Conservation (phyloP, 2,113 vertebrate genomes). For the Cyphomyrus plagiostoma region DNA sequence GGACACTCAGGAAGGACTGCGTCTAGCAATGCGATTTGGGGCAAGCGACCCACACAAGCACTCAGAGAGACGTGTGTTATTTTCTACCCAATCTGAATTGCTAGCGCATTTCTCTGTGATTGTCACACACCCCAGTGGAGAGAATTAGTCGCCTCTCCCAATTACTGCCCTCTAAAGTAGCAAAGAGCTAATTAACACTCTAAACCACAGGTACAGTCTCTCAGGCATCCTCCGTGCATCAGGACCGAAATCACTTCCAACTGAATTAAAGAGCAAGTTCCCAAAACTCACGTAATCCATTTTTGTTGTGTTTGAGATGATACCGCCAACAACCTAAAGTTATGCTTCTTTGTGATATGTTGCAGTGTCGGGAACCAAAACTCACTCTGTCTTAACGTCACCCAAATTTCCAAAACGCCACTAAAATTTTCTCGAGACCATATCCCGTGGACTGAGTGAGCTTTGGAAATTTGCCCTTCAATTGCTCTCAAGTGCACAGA, state of each 20-base stretch:
- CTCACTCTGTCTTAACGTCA: neutral
- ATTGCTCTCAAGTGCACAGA: neutral
- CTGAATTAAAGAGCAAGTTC: neutral
- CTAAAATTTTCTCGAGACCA: neutral
- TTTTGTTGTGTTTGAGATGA: neutral
- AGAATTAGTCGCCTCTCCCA: neutral
- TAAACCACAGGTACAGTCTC: conserved; percentile 8
- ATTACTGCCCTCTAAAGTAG: neutral
- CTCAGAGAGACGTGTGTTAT: neutral
- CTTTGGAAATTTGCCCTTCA: neutral
- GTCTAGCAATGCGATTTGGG: neutral
- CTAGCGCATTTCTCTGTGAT: conserved; percentile 5
- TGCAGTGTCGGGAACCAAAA: neutral
- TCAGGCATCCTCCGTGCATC: neutral
- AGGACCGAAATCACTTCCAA: neutral
- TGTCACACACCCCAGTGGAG: neutral
- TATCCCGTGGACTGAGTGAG: neutral
- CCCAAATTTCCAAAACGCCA: neutral
- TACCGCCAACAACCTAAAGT: neutral
- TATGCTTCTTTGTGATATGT: neutral
- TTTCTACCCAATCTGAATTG: neutral
- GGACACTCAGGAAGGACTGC: neutral
- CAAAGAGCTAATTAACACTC: neutral
- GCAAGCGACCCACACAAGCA: neutral
- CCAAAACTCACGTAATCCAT: neutral